phyloP scores from a whole-genome alignment of 2,113 vertebrate species.

The Tupaia tana region DNA sequence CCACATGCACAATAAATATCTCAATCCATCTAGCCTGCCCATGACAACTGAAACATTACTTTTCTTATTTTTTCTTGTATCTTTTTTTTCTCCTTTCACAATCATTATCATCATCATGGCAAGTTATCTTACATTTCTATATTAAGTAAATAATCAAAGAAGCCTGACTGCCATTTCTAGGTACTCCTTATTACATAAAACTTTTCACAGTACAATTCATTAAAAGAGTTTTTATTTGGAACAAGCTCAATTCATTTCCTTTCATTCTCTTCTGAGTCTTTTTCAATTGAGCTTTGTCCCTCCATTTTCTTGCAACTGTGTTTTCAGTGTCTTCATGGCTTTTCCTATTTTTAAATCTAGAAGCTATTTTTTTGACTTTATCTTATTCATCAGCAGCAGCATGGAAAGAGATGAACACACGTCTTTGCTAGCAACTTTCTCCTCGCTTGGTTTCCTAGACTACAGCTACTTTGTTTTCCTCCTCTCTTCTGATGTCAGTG shows the following conservation, averaged over 20 bases:
- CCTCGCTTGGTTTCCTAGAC: background rate
- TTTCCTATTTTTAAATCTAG: background rate
- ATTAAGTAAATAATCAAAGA: background rate
- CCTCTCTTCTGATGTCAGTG: background rate
- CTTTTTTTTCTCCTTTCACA: background rate
- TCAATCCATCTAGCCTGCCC: background rate
- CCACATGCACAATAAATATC: background rate
- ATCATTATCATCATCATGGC: background rate
- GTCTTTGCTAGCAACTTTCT: background rate
- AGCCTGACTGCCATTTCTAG: background rate
- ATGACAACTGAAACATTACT: background rate
- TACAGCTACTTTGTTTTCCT: background rate
- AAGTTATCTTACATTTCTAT: background rate
- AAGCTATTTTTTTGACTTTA: background rate
- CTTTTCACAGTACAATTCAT: background rate
- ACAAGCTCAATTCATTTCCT: background rate
- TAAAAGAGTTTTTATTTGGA: background rate
- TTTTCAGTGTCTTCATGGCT: background rate
- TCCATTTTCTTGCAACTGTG: background rate
- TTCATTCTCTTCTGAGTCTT: background rate
- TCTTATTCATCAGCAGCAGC: background rate
- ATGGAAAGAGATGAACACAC: background rate
- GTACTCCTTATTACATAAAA: background rate
- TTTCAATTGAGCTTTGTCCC: background rate
- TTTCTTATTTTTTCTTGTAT: background rate